These are phyloP conservation scores for Setophaga kirtlandii DNA, from an alignment of 2,113 vertebrate genomes.

Conservation along the genomic window DNA sequence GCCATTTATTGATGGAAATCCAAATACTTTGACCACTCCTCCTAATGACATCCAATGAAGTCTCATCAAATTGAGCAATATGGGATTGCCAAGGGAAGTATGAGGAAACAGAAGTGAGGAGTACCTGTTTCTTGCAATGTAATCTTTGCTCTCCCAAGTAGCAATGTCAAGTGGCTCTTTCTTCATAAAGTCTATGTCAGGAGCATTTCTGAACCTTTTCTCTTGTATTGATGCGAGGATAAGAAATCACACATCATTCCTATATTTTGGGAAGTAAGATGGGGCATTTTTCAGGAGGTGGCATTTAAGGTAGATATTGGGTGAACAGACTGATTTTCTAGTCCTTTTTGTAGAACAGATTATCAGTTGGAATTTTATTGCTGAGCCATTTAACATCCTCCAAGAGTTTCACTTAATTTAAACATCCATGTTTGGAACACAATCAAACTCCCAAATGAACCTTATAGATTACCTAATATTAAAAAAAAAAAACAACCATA, in stretches of 20 bases:
- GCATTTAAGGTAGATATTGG: background rate
- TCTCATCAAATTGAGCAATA: background rate
- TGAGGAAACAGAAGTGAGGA: background rate
- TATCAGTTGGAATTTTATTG: background rate
- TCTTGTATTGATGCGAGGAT: background rate
- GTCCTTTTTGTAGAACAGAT: background rate
- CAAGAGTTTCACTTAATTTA: background rate
- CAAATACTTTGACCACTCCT: background rate
- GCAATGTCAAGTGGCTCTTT: background rate
- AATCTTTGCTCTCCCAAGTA: background rate
- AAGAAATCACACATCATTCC: background rate
- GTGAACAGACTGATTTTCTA: background rate
- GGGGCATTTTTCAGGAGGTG: background rate
- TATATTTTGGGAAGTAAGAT: background rate
- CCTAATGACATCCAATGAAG: background rate
- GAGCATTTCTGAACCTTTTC: background rate
- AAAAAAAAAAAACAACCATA: background rate
- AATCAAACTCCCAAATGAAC: background rate
- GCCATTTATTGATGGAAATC: slow-evolving; percentile 12
- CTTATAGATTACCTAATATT: background rate
- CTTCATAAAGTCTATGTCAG: background rate
- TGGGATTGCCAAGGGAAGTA: background rate
- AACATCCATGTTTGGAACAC: background rate
- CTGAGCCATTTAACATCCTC: background rate
- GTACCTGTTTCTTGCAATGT: background rate